Evolutionary conservation across 2,113 vertebrate species (phyloP).

Genomic region (Otolemur garnettii): DNA sequence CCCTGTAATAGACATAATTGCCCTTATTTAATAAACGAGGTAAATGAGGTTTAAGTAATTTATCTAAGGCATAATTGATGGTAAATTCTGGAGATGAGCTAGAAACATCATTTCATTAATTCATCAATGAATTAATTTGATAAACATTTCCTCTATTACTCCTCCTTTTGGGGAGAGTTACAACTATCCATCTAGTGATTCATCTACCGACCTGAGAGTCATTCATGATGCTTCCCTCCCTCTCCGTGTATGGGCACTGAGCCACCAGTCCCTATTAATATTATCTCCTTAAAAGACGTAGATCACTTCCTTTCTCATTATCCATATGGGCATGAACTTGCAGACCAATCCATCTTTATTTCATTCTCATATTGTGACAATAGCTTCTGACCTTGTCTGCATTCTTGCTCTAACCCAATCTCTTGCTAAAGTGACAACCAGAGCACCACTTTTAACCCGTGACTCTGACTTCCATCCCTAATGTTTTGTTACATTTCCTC

Average conservation of each 20-base stretch:
- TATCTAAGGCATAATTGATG: not conserved
- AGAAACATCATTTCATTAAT: constrained; percentile 5
- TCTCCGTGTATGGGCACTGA: not conserved
- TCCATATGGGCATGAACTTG: not conserved
- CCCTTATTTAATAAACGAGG: not conserved
- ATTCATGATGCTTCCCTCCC: not conserved
- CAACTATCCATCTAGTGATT: not conserved
- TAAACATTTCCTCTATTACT: not conserved
- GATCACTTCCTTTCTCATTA: not conserved
- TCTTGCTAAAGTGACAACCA: not conserved
- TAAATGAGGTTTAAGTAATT: not conserved
- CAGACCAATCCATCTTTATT: not conserved
- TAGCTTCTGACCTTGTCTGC: not conserved
- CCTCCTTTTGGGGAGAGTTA: not conserved
- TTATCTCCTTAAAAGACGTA: not conserved
- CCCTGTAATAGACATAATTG: not conserved
- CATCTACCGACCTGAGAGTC: not conserved
- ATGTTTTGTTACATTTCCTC: not conserved
- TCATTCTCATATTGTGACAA: not conserved
- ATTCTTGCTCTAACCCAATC: not conserved
- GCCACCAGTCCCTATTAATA: not conserved
- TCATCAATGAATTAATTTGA: not conserved
- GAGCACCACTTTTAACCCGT: not conserved
- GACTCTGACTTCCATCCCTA: not conserved
- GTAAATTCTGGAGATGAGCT: not conserved